Conservation (phyloP, 2,888 invertebrate genomes). For the Onthophagus sagittarius region DNA sequence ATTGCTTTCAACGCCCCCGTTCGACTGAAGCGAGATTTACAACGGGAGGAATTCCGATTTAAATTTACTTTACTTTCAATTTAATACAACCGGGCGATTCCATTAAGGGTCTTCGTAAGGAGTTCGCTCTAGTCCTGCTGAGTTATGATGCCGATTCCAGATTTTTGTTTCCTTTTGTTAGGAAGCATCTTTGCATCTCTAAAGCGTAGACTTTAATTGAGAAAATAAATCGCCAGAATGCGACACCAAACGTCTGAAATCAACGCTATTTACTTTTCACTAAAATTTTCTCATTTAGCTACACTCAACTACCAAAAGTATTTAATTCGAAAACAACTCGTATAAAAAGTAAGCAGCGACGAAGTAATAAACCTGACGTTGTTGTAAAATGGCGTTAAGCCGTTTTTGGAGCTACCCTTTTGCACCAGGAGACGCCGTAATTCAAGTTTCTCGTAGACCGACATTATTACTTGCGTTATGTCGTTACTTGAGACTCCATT, state of each 20-base stretch:
- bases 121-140: background rate
- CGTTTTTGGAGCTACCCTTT: background rate
- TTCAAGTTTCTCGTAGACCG: background rate
- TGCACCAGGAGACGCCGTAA: background rate
- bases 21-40: constrained; percentile 5
- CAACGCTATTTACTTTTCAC: background rate
- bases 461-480: background rate
- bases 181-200: background rate
- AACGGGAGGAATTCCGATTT: constrained; percentile 7
- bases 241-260: background rate
- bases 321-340: background rate
- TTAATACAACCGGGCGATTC: constrained; percentile 5
- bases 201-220: background rate
- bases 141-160: constrained; percentile 9
- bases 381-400: background rate
- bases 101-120: background rate
- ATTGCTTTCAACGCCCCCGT: constrained; percentile 3
- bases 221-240: constrained; percentile 1
- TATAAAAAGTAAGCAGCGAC: background rate
- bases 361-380: background rate
- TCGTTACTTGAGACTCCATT: background rate
- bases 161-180: constrained; percentile 4
- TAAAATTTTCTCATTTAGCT: too few species aligned
- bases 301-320: background rate
- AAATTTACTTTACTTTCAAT: constrained; percentile 13